Base-by-base conservation (phyloP, 2,888 invertebrate genomes). In the Euplexia lucipara region DNA sequence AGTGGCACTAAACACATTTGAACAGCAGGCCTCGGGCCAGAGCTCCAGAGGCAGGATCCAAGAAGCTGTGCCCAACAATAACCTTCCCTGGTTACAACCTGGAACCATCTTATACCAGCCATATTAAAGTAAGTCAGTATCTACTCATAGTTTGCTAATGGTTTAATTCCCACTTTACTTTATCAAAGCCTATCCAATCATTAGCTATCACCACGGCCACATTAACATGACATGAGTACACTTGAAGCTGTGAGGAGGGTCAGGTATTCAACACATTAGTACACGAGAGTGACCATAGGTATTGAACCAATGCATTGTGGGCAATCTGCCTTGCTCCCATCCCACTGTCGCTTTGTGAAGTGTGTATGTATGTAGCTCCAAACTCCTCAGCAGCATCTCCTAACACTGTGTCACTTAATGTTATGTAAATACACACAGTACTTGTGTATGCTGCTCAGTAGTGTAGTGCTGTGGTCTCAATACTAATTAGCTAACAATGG, bases 401-500 rank as follows among this genome's bases (percentile, higher is more conserved):
- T 18, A 8, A 30, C 10, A 10, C 12, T 12, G 47, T 9, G 2
- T 42, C 16, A 26, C 6, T 7, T 12, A 20, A 3, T 32, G 20
- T 52, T 45, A 64, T 37, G 22, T 54, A 22, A 45, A 45, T 26
- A n/a, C 37, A 3, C 8, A 12, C 3, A 44, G 18, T 14, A 14
- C 1, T 4, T 22, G 20, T 14, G 35, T 1, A 42, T 34, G 34
- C n/a, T 18, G 22, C 14, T 35, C 14, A 35, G 6, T n/a, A 16
- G 35, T 12, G 0, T 4, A n/a, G 34, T 26, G 34, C 8, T n/a
- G 9, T 54, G 32, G 57, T 56, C 45, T 67, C 14, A 16, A n/a
- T 18, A 67, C 39, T 48, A 10, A 39, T 34, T n/a, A 65, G 26
- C 8, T 57, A 30, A 57, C 67, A 65, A 67, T 34, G 7, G 20